Percentiles rank a stretch among this genome's conserved stretches.
Evolutionary conservation across 2,888 invertebrate genomes (phyloP).

Genomic region (Ochropacha duplaris): DNA sequence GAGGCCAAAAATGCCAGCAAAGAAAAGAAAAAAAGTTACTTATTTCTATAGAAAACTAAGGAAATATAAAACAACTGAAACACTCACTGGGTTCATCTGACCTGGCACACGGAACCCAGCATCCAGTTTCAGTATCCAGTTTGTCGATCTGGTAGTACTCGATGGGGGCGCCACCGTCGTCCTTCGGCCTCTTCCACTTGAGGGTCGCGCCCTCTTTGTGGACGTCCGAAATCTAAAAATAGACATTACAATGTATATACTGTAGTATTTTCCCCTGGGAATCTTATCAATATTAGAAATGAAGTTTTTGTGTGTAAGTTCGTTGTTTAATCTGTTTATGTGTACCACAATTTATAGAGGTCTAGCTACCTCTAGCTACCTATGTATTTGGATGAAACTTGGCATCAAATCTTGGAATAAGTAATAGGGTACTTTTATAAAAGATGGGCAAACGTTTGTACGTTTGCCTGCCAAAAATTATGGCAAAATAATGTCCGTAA

Average conservation of each 20-base stretch:
- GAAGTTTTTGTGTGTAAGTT: too few relatives aligned
- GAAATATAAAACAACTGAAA: background rate
- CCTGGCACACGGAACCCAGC: conserved; percentile 94
- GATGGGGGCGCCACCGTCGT: conserved; percentile 97
- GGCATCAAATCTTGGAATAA: too few relatives aligned
- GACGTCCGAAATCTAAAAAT: conserved; percentile 87
- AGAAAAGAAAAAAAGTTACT: too few relatives aligned
- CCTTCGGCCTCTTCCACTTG: conserved; percentile 97
- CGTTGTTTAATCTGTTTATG: too few relatives aligned
- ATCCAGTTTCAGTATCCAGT: conserved; percentile 94
- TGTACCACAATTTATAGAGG: too few relatives aligned
- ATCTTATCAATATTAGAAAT: background rate
- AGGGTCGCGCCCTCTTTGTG: conserved; percentile 96
- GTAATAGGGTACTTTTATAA: too few relatives aligned
- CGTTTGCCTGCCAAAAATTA: too few relatives aligned
- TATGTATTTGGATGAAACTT: too few relatives aligned
- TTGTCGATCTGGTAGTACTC: conserved; percentile 98
- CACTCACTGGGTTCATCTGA: conserved; percentile 89
- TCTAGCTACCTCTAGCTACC: too few relatives aligned
- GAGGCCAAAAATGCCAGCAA: too few relatives aligned
- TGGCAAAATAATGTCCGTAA: background rate
- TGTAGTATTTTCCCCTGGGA: too few relatives aligned
- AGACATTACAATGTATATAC: background rate
- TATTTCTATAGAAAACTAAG: background rate
- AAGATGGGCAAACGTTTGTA: too few relatives aligned